Percentiles rank a stretch among this genome's conserved stretches.
phyloP scores from a whole-genome alignment of 2,888 invertebrate genomes.

The Scaptomyza polygonia region DNA sequence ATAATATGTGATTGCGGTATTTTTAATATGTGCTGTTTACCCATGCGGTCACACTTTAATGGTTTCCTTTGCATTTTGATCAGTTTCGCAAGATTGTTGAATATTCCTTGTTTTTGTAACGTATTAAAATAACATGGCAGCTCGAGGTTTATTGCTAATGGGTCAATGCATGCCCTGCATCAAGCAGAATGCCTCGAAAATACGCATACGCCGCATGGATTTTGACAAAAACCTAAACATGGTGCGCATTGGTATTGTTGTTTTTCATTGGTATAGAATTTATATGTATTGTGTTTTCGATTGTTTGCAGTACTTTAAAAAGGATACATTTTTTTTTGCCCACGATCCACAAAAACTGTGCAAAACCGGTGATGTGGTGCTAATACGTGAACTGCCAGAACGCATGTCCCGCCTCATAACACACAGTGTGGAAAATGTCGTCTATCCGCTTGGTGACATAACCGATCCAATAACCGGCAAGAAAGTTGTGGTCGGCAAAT shows the following conservation, averaged over 20 bases:
- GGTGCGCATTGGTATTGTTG: constrained; percentile 85
- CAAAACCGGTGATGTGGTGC: constrained; percentile 92
- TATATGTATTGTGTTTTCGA: not conserved
- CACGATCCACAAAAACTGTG: constrained; percentile 91
- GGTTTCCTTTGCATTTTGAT: not conserved
- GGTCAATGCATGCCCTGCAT: constrained; percentile 92
- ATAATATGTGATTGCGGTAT: not conserved
- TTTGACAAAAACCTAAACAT: constrained; percentile 91
- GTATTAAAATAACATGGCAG: constrained; percentile 80
- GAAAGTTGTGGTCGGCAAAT: constrained; percentile 89
- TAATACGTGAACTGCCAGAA: constrained; percentile 90
- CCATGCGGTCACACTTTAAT: constrained; percentile 26
- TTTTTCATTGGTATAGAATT: not conserved
- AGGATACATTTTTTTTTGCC: constrained; percentile 90
- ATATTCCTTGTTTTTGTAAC: constrained; percentile 13
- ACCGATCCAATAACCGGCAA: constrained; percentile 94
- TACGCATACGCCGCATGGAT: constrained; percentile 90
- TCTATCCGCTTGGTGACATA: constrained; percentile 92
- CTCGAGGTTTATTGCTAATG: constrained; percentile 86
- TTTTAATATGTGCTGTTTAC: not conserved
- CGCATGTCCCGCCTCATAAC: constrained; percentile 91
- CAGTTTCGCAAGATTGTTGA: not conserved
- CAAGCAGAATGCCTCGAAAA: constrained; percentile 91
- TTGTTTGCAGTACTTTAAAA: constrained; percentile 90
- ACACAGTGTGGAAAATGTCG: constrained; percentile 91